Evolutionary conservation across 2,797 vertebrate genomes (phyloP).

Genomic region (Sebastes itinus): DNA sequence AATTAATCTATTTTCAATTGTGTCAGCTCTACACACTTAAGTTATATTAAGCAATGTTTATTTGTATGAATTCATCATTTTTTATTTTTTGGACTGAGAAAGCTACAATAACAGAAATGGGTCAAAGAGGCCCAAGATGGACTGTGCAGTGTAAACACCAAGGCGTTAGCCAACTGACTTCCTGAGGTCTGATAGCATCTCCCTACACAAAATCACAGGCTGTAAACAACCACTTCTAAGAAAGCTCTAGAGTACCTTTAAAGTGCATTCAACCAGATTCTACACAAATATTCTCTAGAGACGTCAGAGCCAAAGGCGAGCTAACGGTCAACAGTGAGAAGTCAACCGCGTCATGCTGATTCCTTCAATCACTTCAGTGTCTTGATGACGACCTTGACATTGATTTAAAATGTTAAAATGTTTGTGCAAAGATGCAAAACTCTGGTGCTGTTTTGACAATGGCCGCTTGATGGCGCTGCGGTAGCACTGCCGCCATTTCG

Average conservation of each 20-base stretch:
- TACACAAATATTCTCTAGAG: constrained; percentile 48
- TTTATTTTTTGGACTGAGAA: constrained; percentile 1
- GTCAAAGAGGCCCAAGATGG: constrained; percentile 61
- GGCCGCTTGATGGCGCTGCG: too few relatives aligned
- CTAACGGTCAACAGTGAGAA: constrained; percentile 13
- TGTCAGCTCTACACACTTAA: not conserved
- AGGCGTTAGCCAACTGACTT: constrained; percentile 81
- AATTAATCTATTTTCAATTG: not conserved
- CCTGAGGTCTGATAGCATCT: constrained; percentile 79
- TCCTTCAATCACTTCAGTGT: not conserved
- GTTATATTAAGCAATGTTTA: constrained; percentile 1
- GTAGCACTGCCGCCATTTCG: too few relatives aligned
- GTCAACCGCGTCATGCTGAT: not conserved
- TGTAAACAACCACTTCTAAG: constrained; percentile 69
- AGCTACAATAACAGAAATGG: constrained; percentile 51
- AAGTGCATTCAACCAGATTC: constrained; percentile 67
- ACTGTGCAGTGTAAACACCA: constrained; percentile 69
- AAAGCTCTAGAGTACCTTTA: constrained; percentile 63
- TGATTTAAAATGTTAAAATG: not conserved
- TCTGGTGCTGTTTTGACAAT: too few relatives aligned
- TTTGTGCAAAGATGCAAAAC: not conserved
- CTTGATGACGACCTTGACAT: not conserved
- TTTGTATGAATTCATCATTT: constrained; percentile 13
- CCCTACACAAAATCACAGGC: constrained; percentile 66
- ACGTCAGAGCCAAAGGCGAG: constrained; percentile 37